A percentile compares a stretch with the other conserved stretches of the same genome.
Conservation (phyloP, 2,113 vertebrate genomes). For the Mormyrus iriodes region DNA sequence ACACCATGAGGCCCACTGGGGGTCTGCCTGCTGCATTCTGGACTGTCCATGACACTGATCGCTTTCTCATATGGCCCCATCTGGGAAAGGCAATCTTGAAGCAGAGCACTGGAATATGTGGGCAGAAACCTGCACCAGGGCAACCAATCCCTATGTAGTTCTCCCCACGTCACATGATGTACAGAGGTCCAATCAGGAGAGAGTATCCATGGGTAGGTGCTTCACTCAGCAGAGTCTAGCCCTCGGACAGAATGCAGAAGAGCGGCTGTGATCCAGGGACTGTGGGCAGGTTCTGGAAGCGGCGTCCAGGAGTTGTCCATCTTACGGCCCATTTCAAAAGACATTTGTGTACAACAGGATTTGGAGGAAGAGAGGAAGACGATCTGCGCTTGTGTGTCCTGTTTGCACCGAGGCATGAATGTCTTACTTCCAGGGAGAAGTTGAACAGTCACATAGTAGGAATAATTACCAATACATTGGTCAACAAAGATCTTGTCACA, state of each 20-base stretch:
- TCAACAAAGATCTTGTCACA: neutral
- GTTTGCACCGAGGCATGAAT: neutral
- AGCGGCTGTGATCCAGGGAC: neutral
- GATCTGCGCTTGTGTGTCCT: neutral
- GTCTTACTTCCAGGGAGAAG: neutral
- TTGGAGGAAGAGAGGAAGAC: neutral
- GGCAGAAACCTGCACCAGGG: neutral
- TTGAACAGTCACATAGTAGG: neutral
- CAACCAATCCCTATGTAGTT: neutral
- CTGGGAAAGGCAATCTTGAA: neutral
- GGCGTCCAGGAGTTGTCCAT: neutral
- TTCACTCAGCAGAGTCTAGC: neutral
- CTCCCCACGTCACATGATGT: neutral
- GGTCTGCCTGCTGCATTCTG: neutral
- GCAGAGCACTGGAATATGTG: neutral
- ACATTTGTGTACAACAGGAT: neutral
- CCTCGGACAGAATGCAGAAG: neutral
- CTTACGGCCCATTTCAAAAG: neutral
- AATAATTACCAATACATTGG: neutral
- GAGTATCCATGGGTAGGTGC: neutral
- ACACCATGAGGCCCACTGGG: neutral
- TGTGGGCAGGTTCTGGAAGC: neutral
- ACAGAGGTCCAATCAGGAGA: neutral
- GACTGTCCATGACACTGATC: neutral
- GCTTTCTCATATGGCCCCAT: neutral